Conservation (phyloP, 2,113 vertebrate genomes). For the Sclerurus mexicanus region DNA sequence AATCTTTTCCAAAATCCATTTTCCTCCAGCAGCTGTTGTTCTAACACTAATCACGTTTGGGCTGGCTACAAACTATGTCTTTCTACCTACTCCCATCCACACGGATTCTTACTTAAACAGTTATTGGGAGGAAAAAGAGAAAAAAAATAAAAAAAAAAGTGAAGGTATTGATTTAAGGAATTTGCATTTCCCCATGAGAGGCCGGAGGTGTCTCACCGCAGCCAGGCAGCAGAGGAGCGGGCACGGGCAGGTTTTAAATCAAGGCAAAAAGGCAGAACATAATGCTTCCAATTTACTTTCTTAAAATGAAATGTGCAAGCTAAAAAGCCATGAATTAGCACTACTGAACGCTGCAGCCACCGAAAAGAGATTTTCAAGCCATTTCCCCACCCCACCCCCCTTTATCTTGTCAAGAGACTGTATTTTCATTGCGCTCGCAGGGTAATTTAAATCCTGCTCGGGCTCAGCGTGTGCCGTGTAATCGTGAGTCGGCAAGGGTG, state of each 20-base stretch:
- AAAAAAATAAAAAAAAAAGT: accelerated
- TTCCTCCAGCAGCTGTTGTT: neutral
- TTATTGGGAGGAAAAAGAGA: neutral
- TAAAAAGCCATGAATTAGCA: conserved; percentile 54
- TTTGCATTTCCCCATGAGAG: conserved; percentile 30
- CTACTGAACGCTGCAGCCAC: neutral
- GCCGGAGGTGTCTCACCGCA: neutral
- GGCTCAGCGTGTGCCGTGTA: conserved; percentile 18
- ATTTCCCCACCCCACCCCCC: neutral
- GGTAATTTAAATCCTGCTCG: conserved; percentile 56
- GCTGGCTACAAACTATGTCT: neutral
- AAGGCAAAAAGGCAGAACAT: conserved; percentile 40
- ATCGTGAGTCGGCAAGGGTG: conserved; percentile 49
- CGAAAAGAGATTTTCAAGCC: conserved; percentile 30
- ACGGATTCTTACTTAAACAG: neutral
- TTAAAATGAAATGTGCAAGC: conserved; percentile 34
- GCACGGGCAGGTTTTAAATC: conserved; percentile 46
- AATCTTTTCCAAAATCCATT: neutral
- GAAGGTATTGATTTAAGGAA: neutral
- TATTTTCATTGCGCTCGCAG: conserved; percentile 27
- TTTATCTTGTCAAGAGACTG: conserved; percentile 44
- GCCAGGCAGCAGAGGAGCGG: neutral
- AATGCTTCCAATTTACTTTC: conserved; percentile 40
- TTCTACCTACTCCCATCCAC: neutral
- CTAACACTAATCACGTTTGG: neutral